Evolutionary conservation across 2,797 vertebrate species (phyloP).

Genomic region (Babyrousa celebensis): DNA sequence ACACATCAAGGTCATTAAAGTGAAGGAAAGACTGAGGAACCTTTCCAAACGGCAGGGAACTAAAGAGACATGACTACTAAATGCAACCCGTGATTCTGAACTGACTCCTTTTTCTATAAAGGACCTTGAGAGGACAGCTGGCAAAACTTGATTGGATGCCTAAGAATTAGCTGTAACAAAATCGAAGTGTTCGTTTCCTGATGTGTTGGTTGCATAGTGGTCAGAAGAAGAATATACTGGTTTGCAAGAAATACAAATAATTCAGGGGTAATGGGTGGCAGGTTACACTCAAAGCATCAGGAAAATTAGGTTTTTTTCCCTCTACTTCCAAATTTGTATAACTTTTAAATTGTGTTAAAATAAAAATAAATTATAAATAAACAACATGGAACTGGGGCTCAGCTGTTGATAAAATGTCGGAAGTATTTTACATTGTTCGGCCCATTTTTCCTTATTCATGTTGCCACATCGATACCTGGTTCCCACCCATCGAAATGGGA

Average conservation of each 20-base stretch:
- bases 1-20: neutral
- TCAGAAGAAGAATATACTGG: neutral
- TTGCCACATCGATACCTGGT: neutral
- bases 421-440: neutral
- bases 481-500: neutral
- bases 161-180: neutral
- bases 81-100: neutral
- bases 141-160: neutral
- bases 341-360: slow-evolving; percentile 9
- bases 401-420: neutral
- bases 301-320: slow-evolving; percentile 13
- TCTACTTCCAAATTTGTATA: neutral
- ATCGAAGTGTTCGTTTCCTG: neutral
- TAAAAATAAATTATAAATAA: slow-evolving; percentile 8
- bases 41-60: neutral
- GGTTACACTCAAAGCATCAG: neutral
- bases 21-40: neutral
- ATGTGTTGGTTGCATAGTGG: neutral
- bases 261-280: neutral
- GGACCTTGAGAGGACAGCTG: neutral
- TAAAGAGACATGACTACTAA: neutral
- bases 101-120: neutral
- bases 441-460: neutral
- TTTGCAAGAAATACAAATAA: slow-evolving; percentile 49
- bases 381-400: neutral